Conservation (phyloP, 2,113 vertebrate species). For the Athene cunicularia region DNA sequence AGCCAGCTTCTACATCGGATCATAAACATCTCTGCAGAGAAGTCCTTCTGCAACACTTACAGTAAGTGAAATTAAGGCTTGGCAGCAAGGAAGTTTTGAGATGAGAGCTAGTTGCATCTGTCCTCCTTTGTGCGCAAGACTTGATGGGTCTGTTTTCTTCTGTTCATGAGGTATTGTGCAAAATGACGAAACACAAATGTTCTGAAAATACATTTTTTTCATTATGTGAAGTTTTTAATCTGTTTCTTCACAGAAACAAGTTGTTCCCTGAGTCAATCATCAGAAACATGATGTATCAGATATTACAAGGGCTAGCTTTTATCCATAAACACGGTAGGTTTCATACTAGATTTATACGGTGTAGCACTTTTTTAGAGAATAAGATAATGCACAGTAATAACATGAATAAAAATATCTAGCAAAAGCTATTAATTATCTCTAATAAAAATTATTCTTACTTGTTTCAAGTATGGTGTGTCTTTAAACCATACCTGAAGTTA, state of each 20-base stretch:
- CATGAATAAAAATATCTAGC: not conserved
- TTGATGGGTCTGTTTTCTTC: not conserved
- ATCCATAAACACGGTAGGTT: conserved; percentile 98
- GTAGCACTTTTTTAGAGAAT: not conserved
- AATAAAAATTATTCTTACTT: not conserved
- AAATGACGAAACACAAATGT: accelerated
- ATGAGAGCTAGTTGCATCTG: not conserved
- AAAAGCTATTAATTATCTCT: not conserved
- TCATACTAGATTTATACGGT: not conserved
- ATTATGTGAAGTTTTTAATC: conserved; percentile 63
- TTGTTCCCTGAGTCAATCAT: conserved; percentile 96
- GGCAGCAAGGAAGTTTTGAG: not conserved
- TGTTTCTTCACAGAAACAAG: conserved; percentile 88
- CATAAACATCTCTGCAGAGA: not conserved
- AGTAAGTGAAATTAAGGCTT: not conserved
- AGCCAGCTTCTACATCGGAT: not conserved
- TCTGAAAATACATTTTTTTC: not conserved
- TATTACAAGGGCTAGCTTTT: conserved; percentile 96
- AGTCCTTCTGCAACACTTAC: not conserved
- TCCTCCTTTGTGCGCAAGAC: not conserved
- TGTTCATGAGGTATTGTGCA: not conserved
- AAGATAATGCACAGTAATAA: not conserved
- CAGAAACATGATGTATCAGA: conserved; percentile 99
- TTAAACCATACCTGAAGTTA: not conserved
- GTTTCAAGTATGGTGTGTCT: not conserved